Conservation (phyloP, 2,888 invertebrate species). For the Lochmaea crataegi region DNA sequence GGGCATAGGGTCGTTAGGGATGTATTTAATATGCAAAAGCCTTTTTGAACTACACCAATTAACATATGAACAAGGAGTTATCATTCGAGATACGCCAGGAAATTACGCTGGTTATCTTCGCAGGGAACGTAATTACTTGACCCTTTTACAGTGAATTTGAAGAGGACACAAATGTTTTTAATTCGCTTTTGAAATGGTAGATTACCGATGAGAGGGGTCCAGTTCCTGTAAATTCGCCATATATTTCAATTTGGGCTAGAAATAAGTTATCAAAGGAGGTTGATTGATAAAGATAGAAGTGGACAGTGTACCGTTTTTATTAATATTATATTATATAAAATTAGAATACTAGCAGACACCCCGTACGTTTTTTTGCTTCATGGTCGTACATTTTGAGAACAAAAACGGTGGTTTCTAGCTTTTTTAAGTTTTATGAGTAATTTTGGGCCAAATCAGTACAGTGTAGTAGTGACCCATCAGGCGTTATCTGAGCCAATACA, state of each 20-base stretch:
- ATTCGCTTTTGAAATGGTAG: constrained; percentile 10
- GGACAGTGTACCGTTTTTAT: too few species aligned
- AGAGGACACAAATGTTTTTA: constrained; percentile 31
- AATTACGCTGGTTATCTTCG: constrained; percentile 26
- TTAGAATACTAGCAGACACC: too few species aligned
- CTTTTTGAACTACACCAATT: constrained; percentile 49
- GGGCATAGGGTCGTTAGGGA: constrained; percentile 49
- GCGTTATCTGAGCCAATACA: too few species aligned
- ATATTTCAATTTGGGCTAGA: neutral
- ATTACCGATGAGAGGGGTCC: constrained; percentile 3
- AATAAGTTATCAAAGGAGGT: neutral
- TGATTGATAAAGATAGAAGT: neutral
- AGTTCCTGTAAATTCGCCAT: neutral
- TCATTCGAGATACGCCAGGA: constrained; percentile 22
- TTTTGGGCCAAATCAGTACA: too few species aligned
- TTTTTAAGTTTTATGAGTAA: too few species aligned
- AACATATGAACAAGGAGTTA: constrained; percentile 48
- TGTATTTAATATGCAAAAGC: constrained; percentile 52
- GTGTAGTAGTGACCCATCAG: too few species aligned
- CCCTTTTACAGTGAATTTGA: constrained; percentile 17
- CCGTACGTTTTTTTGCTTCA: too few species aligned
- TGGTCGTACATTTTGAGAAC: too few species aligned
- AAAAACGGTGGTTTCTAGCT: too few species aligned
- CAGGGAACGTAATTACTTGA: constrained; percentile 34
- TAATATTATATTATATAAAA: too few species aligned